Percentiles rank a stretch among this genome's conserved stretches.
Evolutionary conservation across 1,140 invertebrate species (phyloP).

Genomic region (Meloidogyne floridensis): DNA sequence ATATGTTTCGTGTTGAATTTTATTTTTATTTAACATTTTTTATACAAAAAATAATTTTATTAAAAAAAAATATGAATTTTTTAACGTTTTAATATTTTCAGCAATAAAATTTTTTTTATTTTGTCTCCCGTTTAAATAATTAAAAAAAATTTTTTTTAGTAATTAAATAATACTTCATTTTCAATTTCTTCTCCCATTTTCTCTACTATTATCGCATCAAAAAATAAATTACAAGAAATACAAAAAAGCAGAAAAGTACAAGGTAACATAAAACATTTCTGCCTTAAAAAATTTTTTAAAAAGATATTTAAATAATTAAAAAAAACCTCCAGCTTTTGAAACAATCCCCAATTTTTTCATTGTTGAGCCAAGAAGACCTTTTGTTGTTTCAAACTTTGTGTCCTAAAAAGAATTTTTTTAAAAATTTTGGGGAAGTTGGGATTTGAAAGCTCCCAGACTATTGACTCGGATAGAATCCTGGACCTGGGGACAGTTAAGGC

Average conservation of each 20-base stretch:
- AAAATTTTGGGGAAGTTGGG: conserved; percentile 5
- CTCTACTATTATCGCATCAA: conserved; percentile 40
- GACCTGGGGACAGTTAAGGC: no score
- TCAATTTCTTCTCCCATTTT: no score
- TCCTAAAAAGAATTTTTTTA: conserved; percentile 6
- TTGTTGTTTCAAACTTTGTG: conserved; percentile 37
- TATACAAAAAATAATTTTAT: no score
- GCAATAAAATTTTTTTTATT: no score
- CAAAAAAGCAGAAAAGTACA: conserved; percentile 58
- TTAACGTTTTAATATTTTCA: no score
- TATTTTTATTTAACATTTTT: no score
- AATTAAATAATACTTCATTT: neutral
- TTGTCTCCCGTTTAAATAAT: neutral
- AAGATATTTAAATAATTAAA: conserved; percentile 26
- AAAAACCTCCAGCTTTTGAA: conserved; percentile 53
- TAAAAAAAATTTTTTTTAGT: neutral
- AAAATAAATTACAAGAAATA: conserved; percentile 58
- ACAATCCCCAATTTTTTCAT: conserved; percentile 60
- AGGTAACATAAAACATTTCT: conserved; percentile 61
- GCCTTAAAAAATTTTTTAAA: conserved; percentile 38
- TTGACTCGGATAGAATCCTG: no score
- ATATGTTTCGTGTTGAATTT: no score
- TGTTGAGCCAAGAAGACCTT: conserved; percentile 53
- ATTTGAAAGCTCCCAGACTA: no score
- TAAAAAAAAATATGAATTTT: conserved; percentile 20